Base-by-base conservation (phyloP, 2,113 vertebrate genomes). In the Cavia aperea region DNA sequence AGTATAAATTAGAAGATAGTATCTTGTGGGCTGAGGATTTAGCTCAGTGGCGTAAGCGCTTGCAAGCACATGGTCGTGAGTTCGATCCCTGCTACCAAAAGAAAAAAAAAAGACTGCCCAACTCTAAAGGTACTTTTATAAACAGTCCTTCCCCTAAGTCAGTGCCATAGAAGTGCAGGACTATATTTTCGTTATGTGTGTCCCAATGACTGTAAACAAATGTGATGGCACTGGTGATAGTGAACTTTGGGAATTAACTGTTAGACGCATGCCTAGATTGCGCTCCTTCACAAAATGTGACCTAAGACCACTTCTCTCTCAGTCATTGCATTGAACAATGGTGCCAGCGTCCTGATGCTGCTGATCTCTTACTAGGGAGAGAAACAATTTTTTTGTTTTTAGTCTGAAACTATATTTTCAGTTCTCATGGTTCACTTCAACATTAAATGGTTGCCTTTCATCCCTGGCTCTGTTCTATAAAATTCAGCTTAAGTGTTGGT, bases 151-250 rank as follows among this genome's bases (percentile, higher is more conserved):
- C 39, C 58, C 12, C 5, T 46, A 75, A 89, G 33, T 46, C 5
- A 24, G 36, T 58, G 26, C 49, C 90, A 86, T 72, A 90, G 60
- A 90, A 88, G 86, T 8, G 39, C 10, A 90, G 21, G 81, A 9
- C 43, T 79, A 1, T 54, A 68, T 81, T 84, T 94, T 75, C 75
- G 39, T 70, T 39, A 87, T n/a, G 33, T 89, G 12, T 95, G 89
- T 93, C 43, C 51, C 58, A 75, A 83, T 81, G 65, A 73, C 3
- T 19, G 33, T 63, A 63, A 92, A 79, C 81, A 90, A 72, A 79
- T 70, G 29, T 2, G 15, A 49, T 11, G 13, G 60, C 18, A 84
- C 7, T 10, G 36, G 9, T 81, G 26, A 86, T 66, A 60, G 4
- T 63, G 13, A 63, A 68, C 75, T 92, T 78, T 58, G 43, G 66